Evolutionary conservation across 2,797 vertebrate species (phyloP).

Genomic region (Phrynocephalus vlangalii): DNA sequence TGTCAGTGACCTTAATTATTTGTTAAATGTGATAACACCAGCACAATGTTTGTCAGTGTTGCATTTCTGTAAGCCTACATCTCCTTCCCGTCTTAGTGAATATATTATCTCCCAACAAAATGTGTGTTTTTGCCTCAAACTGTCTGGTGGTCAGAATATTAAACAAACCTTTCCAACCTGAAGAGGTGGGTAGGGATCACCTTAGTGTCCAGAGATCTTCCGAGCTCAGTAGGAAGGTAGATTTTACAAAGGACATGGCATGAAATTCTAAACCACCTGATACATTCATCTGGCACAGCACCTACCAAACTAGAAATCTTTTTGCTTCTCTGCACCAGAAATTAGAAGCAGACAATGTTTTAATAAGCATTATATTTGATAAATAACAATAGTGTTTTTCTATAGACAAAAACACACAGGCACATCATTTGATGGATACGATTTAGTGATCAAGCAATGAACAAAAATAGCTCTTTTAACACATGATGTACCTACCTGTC

Average conservation of each 20-base stretch:
- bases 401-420: background rate
- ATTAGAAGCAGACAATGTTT: background rate
- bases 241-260: background rate
- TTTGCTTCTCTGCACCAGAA: background rate
- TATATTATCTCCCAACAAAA: no score
- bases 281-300: background rate
- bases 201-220: background rate
- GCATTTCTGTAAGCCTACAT: no score
- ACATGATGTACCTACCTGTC: conserved; percentile 85
- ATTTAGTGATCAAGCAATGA: conserved; percentile 26
- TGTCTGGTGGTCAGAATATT: no score
- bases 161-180: background rate
- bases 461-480: conserved; percentile 33
- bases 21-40: no score
- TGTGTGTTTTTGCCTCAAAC: no score
- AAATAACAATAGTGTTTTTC: background rate
- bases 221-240: background rate
- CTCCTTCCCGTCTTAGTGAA: no score
- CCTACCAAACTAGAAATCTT: background rate
- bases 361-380: background rate
- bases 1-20: no score
- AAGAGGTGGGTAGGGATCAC: background rate
- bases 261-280: background rate
- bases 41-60: no score
- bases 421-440: background rate